These are phyloP conservation scores for Proisotoma minuta DNA, from an alignment of 2,888 invertebrate species.

Conservation along the genomic window DNA sequence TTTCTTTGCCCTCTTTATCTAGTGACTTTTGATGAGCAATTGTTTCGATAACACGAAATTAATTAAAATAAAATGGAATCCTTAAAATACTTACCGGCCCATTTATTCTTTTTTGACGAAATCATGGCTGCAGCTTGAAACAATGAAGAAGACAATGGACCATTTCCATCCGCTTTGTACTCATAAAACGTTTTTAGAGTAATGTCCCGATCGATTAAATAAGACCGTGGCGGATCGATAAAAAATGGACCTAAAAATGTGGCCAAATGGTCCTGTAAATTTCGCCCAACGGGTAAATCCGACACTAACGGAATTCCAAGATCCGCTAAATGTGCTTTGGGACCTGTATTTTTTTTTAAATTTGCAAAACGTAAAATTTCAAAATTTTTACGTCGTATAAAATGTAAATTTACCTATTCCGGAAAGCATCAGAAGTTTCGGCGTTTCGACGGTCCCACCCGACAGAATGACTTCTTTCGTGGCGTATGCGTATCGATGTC, in stretches of 20 bases:
- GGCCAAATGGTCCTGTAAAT: slow-evolving; percentile 22
- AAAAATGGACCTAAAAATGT: slow-evolving; percentile 36
- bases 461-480: slow-evolving; percentile 36
- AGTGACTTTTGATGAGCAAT: slow-evolving; percentile 7
- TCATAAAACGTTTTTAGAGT: slow-evolving; percentile 31
- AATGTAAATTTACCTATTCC: too few relatives aligned
- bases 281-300: slow-evolving; percentile 24
- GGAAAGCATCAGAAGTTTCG: slow-evolving; percentile 33
- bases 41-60: slow-evolving; percentile 5
- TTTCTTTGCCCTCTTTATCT: too few relatives aligned
- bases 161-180: slow-evolving; percentile 36
- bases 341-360: too few relatives aligned
- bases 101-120: slow-evolving; percentile 29
- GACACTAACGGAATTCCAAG: slow-evolving; percentile 24
- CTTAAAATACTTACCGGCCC: slow-evolving; percentile 7
- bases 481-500: slow-evolving; percentile 31
- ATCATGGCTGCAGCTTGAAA: slow-evolving; percentile 37
- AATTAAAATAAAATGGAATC: neutral
- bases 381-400: too few relatives aligned
- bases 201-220: slow-evolving; percentile 34
- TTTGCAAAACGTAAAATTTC: too few relatives aligned
- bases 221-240: slow-evolving; percentile 32
- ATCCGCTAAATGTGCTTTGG: slow-evolving; percentile 28
- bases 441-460: slow-evolving; percentile 28
- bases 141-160: slow-evolving; percentile 26